These are phyloP conservation scores for Labeo calbasu DNA, from an alignment of 2,797 vertebrate genomes.

Conservation along the genomic window DNA sequence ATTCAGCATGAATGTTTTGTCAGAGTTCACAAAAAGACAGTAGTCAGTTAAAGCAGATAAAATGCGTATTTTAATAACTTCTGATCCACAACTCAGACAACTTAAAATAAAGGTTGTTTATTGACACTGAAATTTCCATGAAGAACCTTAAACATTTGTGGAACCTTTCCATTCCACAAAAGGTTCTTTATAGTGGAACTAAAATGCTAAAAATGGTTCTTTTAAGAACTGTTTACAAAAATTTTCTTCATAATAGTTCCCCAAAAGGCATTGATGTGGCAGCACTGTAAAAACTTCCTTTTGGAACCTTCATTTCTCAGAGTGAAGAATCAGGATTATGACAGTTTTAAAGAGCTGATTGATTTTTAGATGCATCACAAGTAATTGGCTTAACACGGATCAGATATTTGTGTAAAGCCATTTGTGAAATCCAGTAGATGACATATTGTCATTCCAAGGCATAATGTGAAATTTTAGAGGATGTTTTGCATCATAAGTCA, in stretches of 20 bases:
- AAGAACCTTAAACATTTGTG: not conserved
- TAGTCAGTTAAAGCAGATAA: not conserved
- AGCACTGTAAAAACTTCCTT: not conserved
- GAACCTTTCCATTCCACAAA: not conserved
- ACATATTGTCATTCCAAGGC: not conserved
- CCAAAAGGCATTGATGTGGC: not conserved
- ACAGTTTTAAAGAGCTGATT: not conserved
- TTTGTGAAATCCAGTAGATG: not conserved
- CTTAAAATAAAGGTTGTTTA: not conserved
- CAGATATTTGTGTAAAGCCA: not conserved
- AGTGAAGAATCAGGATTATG: not conserved
- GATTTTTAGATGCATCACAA: not conserved
- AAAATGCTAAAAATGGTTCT: not conserved
- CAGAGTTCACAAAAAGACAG: not conserved
- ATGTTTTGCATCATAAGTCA: not conserved
- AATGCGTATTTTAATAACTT: not conserved
- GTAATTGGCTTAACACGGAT: not conserved
- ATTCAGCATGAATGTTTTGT: conserved; percentile 23
- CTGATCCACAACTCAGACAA: not conserved
- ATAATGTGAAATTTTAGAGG: not conserved
- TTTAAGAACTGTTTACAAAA: not conserved
- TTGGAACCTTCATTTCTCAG: not conserved
- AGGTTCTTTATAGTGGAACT: not conserved
- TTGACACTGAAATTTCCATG: not conserved
- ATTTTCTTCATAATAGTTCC: not conserved